These are phyloP conservation scores for Henicopernis longicauda DNA, from an alignment of 2,113 vertebrate species.

Conservation along the genomic window DNA sequence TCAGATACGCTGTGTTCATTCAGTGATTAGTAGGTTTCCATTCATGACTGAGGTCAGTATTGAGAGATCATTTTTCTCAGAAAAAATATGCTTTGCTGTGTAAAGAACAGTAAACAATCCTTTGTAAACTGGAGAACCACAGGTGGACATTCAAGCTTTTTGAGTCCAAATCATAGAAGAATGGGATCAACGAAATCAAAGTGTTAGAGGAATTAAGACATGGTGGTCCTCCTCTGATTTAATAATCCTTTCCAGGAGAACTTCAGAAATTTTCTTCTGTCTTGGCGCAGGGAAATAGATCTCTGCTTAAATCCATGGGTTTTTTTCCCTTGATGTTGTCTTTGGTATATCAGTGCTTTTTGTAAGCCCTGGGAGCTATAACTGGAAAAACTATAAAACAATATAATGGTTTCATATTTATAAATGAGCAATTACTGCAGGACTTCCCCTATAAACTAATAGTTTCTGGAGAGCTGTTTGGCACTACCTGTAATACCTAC, in stretches of 20 bases:
- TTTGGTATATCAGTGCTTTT: background rate
- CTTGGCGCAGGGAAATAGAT: background rate
- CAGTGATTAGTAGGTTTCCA: background rate
- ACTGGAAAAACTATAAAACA: background rate
- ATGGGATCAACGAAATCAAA: background rate
- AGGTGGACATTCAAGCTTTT: background rate
- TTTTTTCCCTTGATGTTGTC: background rate
- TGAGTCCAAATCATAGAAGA: background rate
- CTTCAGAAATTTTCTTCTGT: background rate
- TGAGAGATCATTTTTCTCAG: background rate
- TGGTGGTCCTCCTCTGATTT: background rate
- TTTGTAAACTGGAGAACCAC: background rate
- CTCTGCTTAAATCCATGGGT: background rate
- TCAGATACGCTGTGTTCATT: background rate
- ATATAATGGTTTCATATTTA: background rate
- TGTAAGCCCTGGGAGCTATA: background rate
- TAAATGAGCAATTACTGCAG: background rate
- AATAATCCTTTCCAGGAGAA: background rate
- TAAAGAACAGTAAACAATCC: background rate
- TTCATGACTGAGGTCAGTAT: background rate
- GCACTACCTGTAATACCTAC: background rate
- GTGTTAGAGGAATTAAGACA: background rate
- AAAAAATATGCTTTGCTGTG: background rate
- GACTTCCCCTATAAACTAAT: background rate
- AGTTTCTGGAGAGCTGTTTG: background rate